Conservation (phyloP, 2,797 vertebrate species). For the Tamandua tetradactyla region DNA sequence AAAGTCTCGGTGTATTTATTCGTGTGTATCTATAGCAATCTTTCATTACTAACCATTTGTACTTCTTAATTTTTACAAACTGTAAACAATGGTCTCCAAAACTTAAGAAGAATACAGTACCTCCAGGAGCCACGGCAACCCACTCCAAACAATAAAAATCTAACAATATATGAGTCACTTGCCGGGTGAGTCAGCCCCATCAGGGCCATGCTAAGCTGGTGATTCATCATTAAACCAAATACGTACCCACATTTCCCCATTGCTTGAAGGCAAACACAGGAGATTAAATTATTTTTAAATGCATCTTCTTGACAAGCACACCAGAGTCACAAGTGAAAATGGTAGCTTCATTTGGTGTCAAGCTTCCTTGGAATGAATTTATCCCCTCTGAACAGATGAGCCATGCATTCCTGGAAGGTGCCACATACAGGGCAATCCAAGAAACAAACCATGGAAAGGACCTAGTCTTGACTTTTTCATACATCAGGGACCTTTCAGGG, state of each 20-base stretch:
- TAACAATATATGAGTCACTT: slow-evolving; percentile 38
- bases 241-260: slow-evolving; percentile 37
- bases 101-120: slow-evolving; percentile 8
- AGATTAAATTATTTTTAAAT: slow-evolving; percentile 70
- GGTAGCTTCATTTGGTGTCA: background rate
- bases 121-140: background rate
- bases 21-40: background rate
- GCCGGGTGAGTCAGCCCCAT: slow-evolving; percentile 31
- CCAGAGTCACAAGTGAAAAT: slow-evolving; percentile 50
- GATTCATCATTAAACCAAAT: slow-evolving; percentile 67
- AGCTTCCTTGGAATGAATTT: slow-evolving; percentile 18
- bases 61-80: background rate
- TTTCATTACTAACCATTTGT: background rate
- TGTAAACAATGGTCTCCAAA: slow-evolving; percentile 40
- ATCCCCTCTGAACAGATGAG: background rate
- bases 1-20: background rate
- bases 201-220: background rate
- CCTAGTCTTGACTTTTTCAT: background rate
- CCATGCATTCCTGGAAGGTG: background rate
- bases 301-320: slow-evolving; percentile 66
- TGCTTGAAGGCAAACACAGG: slow-evolving; percentile 54
- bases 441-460: background rate
- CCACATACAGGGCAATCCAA: background rate
- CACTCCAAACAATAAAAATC: slow-evolving; percentile 59
- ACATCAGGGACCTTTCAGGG: background rate